These are phyloP conservation scores for Drosophila funebris DNA, from an alignment of 1,140 invertebrate genomes.

Conservation along the genomic window DNA sequence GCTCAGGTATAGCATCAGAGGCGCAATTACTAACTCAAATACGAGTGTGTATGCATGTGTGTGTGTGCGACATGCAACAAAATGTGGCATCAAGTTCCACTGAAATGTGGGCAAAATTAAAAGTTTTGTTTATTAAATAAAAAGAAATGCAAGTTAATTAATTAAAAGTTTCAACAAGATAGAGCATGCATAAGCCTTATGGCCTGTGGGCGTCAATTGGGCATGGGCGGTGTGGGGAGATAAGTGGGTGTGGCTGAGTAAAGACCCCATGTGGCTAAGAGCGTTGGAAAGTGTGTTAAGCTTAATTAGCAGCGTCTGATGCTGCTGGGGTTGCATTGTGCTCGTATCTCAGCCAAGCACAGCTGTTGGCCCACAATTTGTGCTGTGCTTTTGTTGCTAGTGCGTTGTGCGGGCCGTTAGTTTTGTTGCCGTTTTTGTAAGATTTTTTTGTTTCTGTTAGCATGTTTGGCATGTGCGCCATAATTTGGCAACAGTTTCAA, in stretches of 20 bases:
- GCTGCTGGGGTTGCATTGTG: conserved; percentile 29
- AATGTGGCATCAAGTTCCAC: neutral
- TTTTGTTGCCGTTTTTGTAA: conserved; percentile 1
- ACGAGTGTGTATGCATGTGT: neutral
- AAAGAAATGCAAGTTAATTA: conserved; percentile 78
- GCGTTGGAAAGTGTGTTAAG: conserved; percentile 48
- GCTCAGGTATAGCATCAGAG: neutral
- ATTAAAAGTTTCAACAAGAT: conserved; percentile 75
- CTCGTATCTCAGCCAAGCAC: conserved; percentile 29
- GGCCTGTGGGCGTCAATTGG: neutral
- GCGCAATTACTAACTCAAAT: neutral
- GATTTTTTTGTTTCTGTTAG: conserved; percentile 3
- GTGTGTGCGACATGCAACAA: neutral
- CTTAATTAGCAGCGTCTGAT: conserved; percentile 56
- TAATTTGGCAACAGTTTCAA: conserved; percentile 59
- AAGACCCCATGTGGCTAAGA: conserved; percentile 36
- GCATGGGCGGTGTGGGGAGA: conserved; percentile 1
- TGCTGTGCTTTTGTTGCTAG: neutral
- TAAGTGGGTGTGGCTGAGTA: conserved; percentile 8
- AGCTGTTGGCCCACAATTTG: conserved; percentile 19
- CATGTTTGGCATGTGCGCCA: conserved; percentile 37
- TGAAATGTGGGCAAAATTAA: conserved; percentile 31
- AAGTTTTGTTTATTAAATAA: conserved; percentile 79
- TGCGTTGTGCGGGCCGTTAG: conserved; percentile 11
- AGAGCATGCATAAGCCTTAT: conserved; percentile 56